These are phyloP conservation scores for Poecilia velifera DNA, from an alignment of 2,797 vertebrate species.

Conservation along the genomic window DNA sequence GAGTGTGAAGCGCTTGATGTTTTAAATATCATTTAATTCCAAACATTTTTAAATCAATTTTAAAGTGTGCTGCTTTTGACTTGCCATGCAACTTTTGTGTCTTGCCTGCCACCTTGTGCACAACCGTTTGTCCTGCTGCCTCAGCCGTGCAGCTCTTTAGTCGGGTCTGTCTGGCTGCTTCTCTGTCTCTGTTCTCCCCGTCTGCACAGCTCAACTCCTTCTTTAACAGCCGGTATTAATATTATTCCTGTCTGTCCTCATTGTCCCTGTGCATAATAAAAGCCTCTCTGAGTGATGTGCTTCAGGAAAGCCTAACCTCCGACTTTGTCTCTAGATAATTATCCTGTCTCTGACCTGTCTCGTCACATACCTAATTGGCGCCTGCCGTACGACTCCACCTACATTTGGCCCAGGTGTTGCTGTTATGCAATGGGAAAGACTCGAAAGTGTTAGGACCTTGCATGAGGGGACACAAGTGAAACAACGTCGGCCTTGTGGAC, in stretches of 20 bases:
- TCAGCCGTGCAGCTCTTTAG: slow-evolving; percentile 13
- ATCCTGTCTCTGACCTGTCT: slow-evolving; percentile 69
- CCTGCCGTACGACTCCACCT: slow-evolving; percentile 43
- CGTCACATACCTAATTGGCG: slow-evolving; percentile 27
- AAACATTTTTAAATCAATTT: neutral
- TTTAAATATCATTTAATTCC: slow-evolving; percentile 1
- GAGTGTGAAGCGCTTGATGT: neutral
- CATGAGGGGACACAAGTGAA: slow-evolving; percentile 10
- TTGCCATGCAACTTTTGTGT: slow-evolving; percentile 24
- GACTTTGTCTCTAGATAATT: slow-evolving; percentile 44
- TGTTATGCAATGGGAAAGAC: slow-evolving; percentile 1
- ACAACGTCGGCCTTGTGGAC: slow-evolving; percentile 13
- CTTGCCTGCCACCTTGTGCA: slow-evolving; percentile 73
- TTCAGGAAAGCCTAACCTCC: slow-evolving; percentile 40
- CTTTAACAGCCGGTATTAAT: slow-evolving; percentile 42
- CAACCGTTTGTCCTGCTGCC: slow-evolving; percentile 36
- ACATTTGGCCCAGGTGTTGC: slow-evolving; percentile 39
- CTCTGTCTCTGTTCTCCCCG: slow-evolving; percentile 14
- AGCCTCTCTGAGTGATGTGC: slow-evolving; percentile 45
- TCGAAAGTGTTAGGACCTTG: neutral
- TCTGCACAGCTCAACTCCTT: slow-evolving; percentile 13
- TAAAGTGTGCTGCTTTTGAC: neutral
- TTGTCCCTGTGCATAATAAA: slow-evolving; percentile 43
- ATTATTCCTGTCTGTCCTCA: slow-evolving; percentile 44
- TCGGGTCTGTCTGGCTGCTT: slow-evolving; percentile 6